phyloP scores from a whole-genome alignment of 2,113 vertebrate species.

The Oreochromis tanganicae region DNA sequence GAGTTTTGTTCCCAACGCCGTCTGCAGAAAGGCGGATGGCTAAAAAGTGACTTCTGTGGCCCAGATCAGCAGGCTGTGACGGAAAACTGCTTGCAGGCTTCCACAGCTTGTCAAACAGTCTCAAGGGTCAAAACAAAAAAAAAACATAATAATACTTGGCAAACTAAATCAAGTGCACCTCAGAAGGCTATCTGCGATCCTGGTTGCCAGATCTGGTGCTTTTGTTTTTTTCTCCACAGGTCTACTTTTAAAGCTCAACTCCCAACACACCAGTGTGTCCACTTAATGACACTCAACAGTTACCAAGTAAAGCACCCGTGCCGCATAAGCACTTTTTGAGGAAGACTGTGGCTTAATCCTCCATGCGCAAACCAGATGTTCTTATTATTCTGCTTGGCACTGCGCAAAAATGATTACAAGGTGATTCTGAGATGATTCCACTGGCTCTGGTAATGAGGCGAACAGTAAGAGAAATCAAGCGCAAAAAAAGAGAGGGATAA shows the following conservation, averaged over 20 bases:
- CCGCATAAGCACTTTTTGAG: neutral
- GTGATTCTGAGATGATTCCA: constrained; percentile 64
- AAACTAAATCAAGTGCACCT: constrained; percentile 13
- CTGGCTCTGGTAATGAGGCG: constrained; percentile 38
- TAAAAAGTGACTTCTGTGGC: constrained; percentile 1
- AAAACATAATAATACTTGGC: neutral
- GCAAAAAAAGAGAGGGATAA: neutral
- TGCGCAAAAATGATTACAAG: neutral
- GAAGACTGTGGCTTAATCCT: neutral
- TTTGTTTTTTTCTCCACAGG: neutral
- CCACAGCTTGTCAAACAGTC: constrained; percentile 13
- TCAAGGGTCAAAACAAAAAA: neutral
- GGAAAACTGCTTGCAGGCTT: neutral
- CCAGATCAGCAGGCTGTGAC: constrained; percentile 25
- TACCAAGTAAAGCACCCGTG: neutral
- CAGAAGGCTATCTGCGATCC: neutral
- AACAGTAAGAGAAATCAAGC: neutral
- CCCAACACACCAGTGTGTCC: neutral
- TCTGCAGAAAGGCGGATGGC: constrained; percentile 4
- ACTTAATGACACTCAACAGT: neutral
- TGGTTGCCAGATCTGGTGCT: neutral
- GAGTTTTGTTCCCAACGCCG: constrained; percentile 35
- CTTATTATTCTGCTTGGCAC: constrained; percentile 16
- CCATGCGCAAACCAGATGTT: neutral
- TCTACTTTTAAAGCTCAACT: constrained; percentile 15